phyloP scores from a whole-genome alignment of 2,888 invertebrate species.

The Caenorhabditis japonica region DNA sequence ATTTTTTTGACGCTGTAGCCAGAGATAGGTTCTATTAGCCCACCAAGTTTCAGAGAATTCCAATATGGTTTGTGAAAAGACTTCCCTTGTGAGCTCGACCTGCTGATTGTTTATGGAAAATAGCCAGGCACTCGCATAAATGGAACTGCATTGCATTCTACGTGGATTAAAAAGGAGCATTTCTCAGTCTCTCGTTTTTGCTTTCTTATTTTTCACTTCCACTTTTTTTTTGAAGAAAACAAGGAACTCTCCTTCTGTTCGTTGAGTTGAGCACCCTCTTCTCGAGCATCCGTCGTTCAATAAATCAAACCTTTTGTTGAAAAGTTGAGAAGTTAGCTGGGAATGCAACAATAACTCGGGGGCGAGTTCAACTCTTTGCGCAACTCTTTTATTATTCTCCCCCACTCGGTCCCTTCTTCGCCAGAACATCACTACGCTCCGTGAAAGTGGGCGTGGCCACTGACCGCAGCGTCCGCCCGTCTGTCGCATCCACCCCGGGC shows the following conservation, averaged over 20 bases:
- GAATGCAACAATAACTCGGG: slow-evolving; percentile 9
- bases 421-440: slow-evolving; percentile 28
- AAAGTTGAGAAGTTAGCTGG: no score
- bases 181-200: no score
- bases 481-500: slow-evolving; percentile 39
- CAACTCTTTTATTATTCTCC: slow-evolving; percentile 37
- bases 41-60: no score
- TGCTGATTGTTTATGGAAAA: slow-evolving; percentile 53
- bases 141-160: slow-evolving; percentile 9
- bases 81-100: slow-evolving; percentile 29
- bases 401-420: slow-evolving; percentile 14
- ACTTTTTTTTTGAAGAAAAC: no score
- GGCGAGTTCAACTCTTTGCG: slow-evolving; percentile 28
- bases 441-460: slow-evolving; percentile 42
- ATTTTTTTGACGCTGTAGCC: no score
- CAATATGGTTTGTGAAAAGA: no score
- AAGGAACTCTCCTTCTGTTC: slow-evolving; percentile 11
- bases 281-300: slow-evolving; percentile 6
- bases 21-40: no score
- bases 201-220: background rate
- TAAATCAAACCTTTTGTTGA: slow-evolving; percentile 34
- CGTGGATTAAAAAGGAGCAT: slow-evolving; percentile 19
- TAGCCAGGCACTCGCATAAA: slow-evolving; percentile 18
- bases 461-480: slow-evolving; percentile 42
- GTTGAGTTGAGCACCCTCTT: background rate